Base-by-base conservation (phyloP, 1,140 invertebrate species). In the Phymorhynchus buccinoides region DNA sequence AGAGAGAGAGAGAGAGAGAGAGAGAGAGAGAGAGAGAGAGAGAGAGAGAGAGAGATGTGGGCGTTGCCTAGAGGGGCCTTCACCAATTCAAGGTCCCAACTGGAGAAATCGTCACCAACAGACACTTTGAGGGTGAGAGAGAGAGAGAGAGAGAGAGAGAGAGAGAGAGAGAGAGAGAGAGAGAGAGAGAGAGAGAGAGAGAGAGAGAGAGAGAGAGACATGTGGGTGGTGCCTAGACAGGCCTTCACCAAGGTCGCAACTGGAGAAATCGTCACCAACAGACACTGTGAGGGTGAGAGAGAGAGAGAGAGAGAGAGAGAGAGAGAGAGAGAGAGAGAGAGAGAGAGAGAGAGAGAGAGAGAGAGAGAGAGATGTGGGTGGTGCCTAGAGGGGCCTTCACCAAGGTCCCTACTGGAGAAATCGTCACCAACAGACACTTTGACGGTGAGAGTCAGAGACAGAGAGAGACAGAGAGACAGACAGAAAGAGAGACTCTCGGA, bases 91-190 rank as follows among this genome's bases (percentile, higher is more conserved):
- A 91, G 84, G 90, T 90, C 84, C 91, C 93, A 82, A 92, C 89
- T 77, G 93, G 92, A 22, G 79, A 91, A 88, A 90, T 93, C 75
- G 87, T 90, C 48, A 66, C 86, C 81, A 94, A 94, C 87, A 87
- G 92, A 87, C 90, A 90, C 87, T 94, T 93, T 91, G 92, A 93
- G 91, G 93, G 93, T 93, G 89, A 73, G n/a, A n/a, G n/a, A n/a
- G n/a, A n/a, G n/a, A n/a, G n/a, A n/a, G n/a, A n/a, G n/a, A n/a
- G n/a, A n/a, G n/a, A n/a, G n/a, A n/a, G n/a, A n/a, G n/a, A n/a
- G n/a, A n/a, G n/a, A n/a, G n/a, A n/a, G n/a, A n/a, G n/a, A n/a
- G n/a, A n/a, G n/a, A n/a, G n/a, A 78, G 90, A 92, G 79, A 93
- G 94, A 89, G 93, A 93, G 85, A n/a, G n/a, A n/a, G n/a, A n/a